Evolutionary conservation across 2,888 invertebrate genomes (phyloP), one percentile per base, ranked within the genome.

Genomic region (Hyppa rectilinea): DNA sequence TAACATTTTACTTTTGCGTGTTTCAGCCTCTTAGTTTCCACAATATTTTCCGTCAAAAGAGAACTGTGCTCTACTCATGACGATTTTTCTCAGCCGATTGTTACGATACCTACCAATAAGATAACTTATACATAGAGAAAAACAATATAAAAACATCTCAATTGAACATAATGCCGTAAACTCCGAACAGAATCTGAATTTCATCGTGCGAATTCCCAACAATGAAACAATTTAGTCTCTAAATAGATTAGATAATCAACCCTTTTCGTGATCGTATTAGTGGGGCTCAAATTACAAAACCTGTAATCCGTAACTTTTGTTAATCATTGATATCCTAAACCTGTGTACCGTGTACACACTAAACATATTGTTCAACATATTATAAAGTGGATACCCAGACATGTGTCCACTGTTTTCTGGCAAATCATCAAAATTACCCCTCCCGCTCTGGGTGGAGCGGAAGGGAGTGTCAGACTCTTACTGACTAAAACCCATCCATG

Each of bases 211-310:
- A 58, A 40, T 20, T 17, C 20, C 29, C 14, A 10, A 29, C 26
- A 69, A 0, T 26, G 12, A 38, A 20, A 40, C 55, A 71, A 71
- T 29, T 17, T 34, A 9, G 5, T 23, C n/a, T 49, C 5, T 61
- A 71, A 71, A 61, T 61, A 50, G 29, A 71, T 78, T 40, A 71
- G 17, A 55, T 56, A 61, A 78, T 71, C 23, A 61, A 74, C 61
- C 72, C 78, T 74, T 60, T 49, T 29, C 31, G 23, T 61, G 61
- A 74, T 78, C 45, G 43, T 58, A 43, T 78, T 38, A 59, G 4
- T 2, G 9, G 4, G 36, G 31, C 12, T 49, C 12, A 17, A 20
- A 78, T 63, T 63, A 59, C 47, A 47, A 43, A 43, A 59, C 17
- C 31, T 50, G 38, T 20, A 47, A 71, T 59, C n/a, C 9, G 1